These are phyloP conservation scores for Salarias fasciatus DNA, from an alignment of 2,797 vertebrate genomes.

Conservation along the genomic window DNA sequence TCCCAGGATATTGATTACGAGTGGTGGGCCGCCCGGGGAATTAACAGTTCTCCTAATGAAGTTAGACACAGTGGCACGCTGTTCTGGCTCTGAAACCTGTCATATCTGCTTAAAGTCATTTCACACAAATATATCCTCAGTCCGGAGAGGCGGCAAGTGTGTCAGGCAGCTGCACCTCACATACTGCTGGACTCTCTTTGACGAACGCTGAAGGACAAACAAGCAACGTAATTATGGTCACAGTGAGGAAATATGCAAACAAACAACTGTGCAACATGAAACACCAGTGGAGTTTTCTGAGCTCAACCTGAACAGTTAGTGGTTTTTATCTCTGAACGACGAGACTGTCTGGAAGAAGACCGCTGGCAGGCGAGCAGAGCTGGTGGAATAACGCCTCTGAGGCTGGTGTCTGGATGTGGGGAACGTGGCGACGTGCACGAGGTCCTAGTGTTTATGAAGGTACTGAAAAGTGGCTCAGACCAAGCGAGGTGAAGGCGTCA, in stretches of 20 bases:
- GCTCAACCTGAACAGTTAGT: too few species aligned
- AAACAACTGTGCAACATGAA: not conserved
- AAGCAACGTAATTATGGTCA: not conserved
- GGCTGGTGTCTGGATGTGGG: too few species aligned
- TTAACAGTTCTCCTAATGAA: slow-evolving; percentile 48
- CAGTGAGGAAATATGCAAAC: not conserved
- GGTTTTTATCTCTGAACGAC: too few species aligned
- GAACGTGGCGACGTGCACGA: too few species aligned
- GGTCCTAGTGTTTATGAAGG: too few species aligned
- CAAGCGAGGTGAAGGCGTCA: too few species aligned
- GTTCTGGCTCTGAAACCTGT: slow-evolving; percentile 25
- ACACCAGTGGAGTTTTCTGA: too few species aligned
- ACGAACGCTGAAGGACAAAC: not conserved
- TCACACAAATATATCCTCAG: slow-evolving; percentile 16
- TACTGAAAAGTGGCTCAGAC: too few species aligned
- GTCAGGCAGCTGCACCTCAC: slow-evolving; percentile 1
- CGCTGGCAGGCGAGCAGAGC: too few species aligned
- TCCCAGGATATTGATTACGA: slow-evolving; percentile 54
- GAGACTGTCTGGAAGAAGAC: too few species aligned
- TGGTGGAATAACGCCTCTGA: too few species aligned
- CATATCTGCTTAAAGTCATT: slow-evolving; percentile 17
- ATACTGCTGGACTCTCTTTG: not conserved
- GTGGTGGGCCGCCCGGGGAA: slow-evolving; percentile 40
- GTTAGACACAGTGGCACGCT: slow-evolving; percentile 13
- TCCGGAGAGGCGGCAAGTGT: not conserved